phyloP scores from a whole-genome alignment of 2,797 vertebrate genomes.

The Lagorchestes hirsutus region DNA sequence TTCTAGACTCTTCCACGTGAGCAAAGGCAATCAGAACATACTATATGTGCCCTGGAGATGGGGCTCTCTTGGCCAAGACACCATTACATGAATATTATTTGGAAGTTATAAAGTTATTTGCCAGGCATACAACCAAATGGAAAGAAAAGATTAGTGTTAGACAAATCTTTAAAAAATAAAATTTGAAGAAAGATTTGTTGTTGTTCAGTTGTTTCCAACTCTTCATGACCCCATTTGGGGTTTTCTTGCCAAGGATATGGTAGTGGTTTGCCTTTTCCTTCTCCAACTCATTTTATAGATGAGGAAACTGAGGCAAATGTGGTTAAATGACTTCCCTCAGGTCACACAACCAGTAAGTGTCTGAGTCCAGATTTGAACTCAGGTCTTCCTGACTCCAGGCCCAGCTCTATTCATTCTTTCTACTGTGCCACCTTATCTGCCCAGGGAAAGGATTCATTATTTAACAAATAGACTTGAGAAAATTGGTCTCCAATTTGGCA shows the following conservation, averaged over 20 bases:
- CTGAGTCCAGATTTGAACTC: background rate
- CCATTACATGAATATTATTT: background rate
- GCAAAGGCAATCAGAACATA: background rate
- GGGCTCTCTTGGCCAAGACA: background rate
- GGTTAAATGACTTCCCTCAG: too few species aligned
- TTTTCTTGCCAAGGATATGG: background rate
- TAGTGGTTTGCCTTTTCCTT: background rate
- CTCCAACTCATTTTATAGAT: too few species aligned
- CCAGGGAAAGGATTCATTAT: background rate
- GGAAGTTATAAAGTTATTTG: background rate
- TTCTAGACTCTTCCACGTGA: background rate
- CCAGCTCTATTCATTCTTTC: background rate
- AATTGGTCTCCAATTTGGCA: background rate
- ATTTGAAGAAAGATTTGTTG: background rate
- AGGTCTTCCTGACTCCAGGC: background rate
- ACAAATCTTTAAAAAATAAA: background rate
- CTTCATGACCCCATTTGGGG: background rate
- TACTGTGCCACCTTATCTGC: background rate
- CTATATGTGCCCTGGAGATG: background rate
- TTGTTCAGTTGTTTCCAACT: background rate
- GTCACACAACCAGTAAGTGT: background rate
- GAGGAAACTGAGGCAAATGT: background rate
- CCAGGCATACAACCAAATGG: background rate
- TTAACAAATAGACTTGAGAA: background rate
- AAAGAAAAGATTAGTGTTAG: background rate